A percentile compares a stretch with the other conserved stretches of the same genome.
Conservation (phyloP, 2,888 invertebrate species). For the Hydropsyche betteni region DNA sequence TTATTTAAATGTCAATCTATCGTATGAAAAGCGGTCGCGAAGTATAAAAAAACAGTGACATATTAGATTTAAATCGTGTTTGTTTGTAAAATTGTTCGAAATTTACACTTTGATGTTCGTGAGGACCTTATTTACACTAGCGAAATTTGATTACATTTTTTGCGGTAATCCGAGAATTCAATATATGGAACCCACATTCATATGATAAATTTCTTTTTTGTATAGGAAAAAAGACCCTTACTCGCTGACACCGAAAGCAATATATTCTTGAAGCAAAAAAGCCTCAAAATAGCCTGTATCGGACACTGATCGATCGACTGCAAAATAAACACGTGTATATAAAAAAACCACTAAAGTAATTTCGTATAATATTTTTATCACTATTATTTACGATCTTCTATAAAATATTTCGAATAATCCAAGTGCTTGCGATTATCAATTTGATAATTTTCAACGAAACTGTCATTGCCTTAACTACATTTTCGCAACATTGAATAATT, state of each 20-base stretch:
- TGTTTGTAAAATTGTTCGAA: too few relatives aligned
- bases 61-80: too few relatives aligned
- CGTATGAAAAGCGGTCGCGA: too few relatives aligned
- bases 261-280: slow-evolving; percentile 12
- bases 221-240: background rate
- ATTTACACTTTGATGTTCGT: too few relatives aligned
- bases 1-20: too few relatives aligned
- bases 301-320: slow-evolving; percentile 18
- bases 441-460: too few relatives aligned
- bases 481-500: too few relatives aligned
- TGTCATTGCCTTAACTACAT: too few relatives aligned
- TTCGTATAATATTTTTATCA: background rate
- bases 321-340: background rate
- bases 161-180: slow-evolving; percentile 2
- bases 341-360: background rate
- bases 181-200: background rate
- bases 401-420: too few relatives aligned
- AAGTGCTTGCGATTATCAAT: too few relatives aligned
- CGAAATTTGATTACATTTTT: background rate
- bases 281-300: slow-evolving; percentile 10
- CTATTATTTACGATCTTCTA: background rate
- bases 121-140: too few relatives aligned
- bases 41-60: too few relatives aligned
- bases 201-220: slow-evolving; percentile 14
- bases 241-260: slow-evolving; percentile 10